Conservation (phyloP, 2,797 vertebrate genomes). For the Ctenochaetus hawaiiensis region DNA sequence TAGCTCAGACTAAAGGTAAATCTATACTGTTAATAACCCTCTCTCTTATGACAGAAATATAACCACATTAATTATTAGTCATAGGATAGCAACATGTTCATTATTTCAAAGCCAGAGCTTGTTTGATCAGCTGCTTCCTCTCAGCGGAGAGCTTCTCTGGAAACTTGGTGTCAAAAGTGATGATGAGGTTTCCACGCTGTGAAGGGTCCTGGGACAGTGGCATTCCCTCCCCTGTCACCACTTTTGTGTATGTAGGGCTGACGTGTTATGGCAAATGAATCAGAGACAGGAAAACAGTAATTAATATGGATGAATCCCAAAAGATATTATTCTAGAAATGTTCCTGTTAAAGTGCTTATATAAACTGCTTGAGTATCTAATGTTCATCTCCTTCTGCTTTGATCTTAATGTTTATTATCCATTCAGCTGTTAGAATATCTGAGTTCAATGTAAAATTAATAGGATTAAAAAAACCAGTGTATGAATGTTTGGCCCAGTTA, state of each 20-base stretch:
- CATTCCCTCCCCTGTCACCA: conserved; percentile 93
- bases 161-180: conserved; percentile 90
- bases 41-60: conserved; percentile 3
- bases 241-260: conserved; percentile 91
- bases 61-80: background rate
- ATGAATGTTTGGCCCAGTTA: background rate
- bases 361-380: conserved; percentile 17
- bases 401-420: background rate
- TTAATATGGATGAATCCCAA: background rate
- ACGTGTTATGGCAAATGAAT: conserved; percentile 41
- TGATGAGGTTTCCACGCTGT: conserved; percentile 89
- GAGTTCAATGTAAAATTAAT: background rate
- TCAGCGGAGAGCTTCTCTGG: conserved; percentile 88
- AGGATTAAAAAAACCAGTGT: background rate
- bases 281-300: background rate
- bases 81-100: background rate
- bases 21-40: background rate
- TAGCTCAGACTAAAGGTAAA: background rate
- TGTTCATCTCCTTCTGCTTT: background rate
- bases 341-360: conserved; percentile 1
- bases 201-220: conserved; percentile 82
- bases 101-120: conserved; percentile 77
- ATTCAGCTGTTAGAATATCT: background rate
- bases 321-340: background rate
- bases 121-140: conserved; percentile 86